phyloP scores from a whole-genome alignment of 2,888 invertebrate genomes.

The Limnephilus lunatus region DNA sequence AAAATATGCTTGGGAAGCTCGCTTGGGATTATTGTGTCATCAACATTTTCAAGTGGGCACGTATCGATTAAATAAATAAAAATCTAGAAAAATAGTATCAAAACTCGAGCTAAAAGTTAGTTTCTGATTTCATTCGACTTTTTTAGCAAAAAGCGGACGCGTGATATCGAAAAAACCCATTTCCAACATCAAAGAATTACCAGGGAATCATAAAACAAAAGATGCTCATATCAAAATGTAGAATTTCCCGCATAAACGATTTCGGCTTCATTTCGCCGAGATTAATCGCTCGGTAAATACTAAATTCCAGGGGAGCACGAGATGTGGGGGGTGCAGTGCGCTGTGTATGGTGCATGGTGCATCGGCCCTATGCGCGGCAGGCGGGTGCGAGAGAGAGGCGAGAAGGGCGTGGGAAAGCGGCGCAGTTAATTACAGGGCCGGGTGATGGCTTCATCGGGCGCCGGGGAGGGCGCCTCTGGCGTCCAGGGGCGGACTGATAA shows the following conservation, averaged over 20 bases:
- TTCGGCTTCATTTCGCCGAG: slow-evolving; percentile 27
- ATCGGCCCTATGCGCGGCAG: slow-evolving; percentile 47
- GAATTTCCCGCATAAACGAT: slow-evolving; percentile 26
- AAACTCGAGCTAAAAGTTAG: no score
- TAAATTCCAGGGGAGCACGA: slow-evolving; percentile 20
- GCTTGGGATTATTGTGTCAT: no score
- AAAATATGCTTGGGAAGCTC: no score
- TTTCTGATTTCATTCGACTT: no score
- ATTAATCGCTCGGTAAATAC: slow-evolving; percentile 41
- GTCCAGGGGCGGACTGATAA: not conserved
- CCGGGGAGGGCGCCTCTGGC: slow-evolving; percentile 67
- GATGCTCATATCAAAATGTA: slow-evolving; percentile 10
- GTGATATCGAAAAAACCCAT: not conserved
- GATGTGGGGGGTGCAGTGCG: not conserved
- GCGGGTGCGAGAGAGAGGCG: slow-evolving; percentile 49
- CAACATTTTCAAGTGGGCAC: no score
- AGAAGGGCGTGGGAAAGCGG: slow-evolving; percentile 62
- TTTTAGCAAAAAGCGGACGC: no score
- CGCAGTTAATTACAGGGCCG: slow-evolving; percentile 65
- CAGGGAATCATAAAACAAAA: slow-evolving; percentile 16
- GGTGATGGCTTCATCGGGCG: slow-evolving; percentile 69
- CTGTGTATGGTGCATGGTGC: not conserved
- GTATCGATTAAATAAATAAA: no score
- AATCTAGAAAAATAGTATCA: no score
- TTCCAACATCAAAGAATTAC: not conserved